A percentile compares a stretch with the other conserved stretches of the same genome.
Evolutionary conservation across 2,888 invertebrate genomes (phyloP).

Genomic region (Ganaspis brasiliensis): DNA sequence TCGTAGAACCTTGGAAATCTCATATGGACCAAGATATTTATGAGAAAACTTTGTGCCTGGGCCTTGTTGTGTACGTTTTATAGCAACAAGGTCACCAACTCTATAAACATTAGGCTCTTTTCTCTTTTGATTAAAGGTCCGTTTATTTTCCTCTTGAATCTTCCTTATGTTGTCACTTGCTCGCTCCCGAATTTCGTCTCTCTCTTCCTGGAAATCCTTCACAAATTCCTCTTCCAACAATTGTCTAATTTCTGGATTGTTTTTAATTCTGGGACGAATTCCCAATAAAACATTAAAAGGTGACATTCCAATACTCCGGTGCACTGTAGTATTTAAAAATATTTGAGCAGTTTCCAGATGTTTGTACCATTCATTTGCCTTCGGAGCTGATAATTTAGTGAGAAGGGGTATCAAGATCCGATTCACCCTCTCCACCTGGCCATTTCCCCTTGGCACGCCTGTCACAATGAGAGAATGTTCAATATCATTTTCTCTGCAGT

Average conservation of each 20-base stretch:
- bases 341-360: neutral
- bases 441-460: conserved; percentile 12
- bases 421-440: conserved; percentile 1
- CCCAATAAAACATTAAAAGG: neutral
- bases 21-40: conserved; percentile 50
- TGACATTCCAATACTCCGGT: neutral
- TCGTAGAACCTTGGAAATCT: conserved; percentile 54
- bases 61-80: conserved; percentile 45
- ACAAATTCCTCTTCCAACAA: conserved; percentile 19
- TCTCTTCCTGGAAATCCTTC: conserved; percentile 28
- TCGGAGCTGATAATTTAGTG: neutral
- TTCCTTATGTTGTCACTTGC: conserved; percentile 45
- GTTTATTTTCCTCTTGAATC: conserved; percentile 49
- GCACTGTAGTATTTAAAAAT: neutral
- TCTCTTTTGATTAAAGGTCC: conserved; percentile 52
- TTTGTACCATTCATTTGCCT: neutral
- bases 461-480: conserved; percentile 3
- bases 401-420: neutral
- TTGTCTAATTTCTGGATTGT: conserved; percentile 37
- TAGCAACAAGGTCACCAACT: conserved; percentile 5
- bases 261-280: neutral
- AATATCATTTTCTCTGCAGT: neutral
- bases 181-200: conserved; percentile 39
- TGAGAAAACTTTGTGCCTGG: conserved; percentile 47
- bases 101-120: conserved; percentile 43